Base-by-base conservation (phyloP, 2,113 vertebrate species). In the Petroica traversi region DNA sequence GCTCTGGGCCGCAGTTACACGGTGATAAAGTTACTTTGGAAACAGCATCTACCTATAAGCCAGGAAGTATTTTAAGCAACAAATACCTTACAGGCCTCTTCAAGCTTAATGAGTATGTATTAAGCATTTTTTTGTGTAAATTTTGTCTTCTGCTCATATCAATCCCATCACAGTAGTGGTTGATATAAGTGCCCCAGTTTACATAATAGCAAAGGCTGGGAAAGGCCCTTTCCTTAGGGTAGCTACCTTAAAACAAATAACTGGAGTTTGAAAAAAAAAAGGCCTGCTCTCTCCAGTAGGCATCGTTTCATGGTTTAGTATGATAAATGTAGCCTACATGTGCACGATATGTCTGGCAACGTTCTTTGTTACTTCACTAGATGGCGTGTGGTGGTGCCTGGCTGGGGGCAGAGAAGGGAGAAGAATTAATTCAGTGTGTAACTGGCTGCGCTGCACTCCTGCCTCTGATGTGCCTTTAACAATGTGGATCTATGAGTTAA, bases 301-400 rank as follows among this genome's bases (percentile, higher is more conserved):
- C 45, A 61, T 67, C 1, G 0, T 68, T 71, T 75, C 76, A 45
- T 28, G 36, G 74, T 59, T 89, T 72, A 77, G 41, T 40, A 68
- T 0, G 2, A 36, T 41, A 55, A 74, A 67, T 18, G 43, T 46
- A 76, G 71, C 52, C 74, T 79, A 45, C 54, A 38, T 18, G 68
- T 19, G 55, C 61, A 40, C 1, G 18, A 3, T 33, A 34, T 3
- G 29, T 72, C 82, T 66, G 52, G 48, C 92, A 80, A 79, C 3
- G 1, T 29, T 87, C 71, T 88, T 61, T 69, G 83, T 83, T 40
- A 41, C 71, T 74, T 91, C 94, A 92, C 83, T 94, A 93, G 95
- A 84, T 89, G 95, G 97, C 62, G 40, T 41, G 64, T 92, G 85
- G 94, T 89, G 5, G 26, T 68, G 92, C 75, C 80, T 45, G 64